A percentile compares a stretch with the other conserved stretches of the same genome.
phyloP scores from a whole-genome alignment of 1,140 invertebrate genomes.

The Capitella teleta region DNA sequence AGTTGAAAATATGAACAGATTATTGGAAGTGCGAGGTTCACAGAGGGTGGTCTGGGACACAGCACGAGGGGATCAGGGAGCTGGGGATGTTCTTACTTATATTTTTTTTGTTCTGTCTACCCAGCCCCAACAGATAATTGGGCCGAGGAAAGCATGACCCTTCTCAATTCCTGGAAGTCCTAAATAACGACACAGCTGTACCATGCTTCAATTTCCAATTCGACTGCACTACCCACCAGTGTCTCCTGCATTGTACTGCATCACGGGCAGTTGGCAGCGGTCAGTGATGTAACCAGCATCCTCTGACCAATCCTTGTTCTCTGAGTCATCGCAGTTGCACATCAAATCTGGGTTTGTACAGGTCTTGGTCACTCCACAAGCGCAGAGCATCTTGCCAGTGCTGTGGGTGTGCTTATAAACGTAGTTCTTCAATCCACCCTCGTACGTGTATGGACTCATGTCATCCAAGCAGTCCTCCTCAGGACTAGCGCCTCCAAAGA shows the following conservation, averaged over 20 bases:
- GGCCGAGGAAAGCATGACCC: too few relatives aligned
- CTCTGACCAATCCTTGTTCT: not conserved
- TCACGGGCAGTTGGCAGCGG: not conserved
- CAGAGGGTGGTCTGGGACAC: too few relatives aligned
- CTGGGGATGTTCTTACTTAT: too few relatives aligned
- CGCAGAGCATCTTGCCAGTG: not conserved
- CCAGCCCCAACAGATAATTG: too few relatives aligned
- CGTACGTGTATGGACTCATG: too few relatives aligned
- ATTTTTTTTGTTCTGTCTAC: too few relatives aligned
- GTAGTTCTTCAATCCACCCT: not conserved
- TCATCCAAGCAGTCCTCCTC: not conserved
- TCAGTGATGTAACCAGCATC: not conserved
- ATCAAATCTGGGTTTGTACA: not conserved
- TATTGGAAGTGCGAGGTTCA: too few relatives aligned
- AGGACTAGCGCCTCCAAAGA: not conserved
- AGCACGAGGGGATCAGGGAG: too few relatives aligned
- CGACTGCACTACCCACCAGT: not conserved
- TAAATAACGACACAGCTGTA: too few relatives aligned
- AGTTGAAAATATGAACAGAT: too few relatives aligned
- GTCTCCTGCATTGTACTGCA: not conserved
- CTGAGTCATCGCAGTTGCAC: conserved; percentile 6
- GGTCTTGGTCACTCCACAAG: not conserved
- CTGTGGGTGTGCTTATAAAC: not conserved
- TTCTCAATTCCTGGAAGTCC: too few relatives aligned
- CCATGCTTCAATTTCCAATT: too few relatives aligned